Evolutionary conservation across 2,113 vertebrate species (phyloP).

Genomic region (Sitta europaea): DNA sequence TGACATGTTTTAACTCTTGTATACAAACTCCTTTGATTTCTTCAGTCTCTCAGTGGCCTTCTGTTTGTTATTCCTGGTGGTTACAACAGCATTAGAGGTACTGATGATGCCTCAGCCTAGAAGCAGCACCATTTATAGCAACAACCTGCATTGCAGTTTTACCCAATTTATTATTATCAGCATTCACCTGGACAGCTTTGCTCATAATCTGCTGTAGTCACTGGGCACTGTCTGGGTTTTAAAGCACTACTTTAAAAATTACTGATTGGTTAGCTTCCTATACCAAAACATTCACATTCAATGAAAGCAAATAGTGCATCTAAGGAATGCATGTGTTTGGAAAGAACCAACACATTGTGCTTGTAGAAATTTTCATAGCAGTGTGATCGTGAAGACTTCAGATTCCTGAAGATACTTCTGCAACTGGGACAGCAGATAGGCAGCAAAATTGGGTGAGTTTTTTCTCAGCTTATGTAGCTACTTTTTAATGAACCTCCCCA

Average conservation of each 20-base stretch:
- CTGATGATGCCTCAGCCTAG: not conserved
- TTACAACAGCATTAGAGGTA: not conserved
- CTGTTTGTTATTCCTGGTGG: not conserved
- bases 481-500: not conserved
- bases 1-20: not conserved
- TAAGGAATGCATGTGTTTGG: not conserved
- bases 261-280: not conserved
- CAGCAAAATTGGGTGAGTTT: not conserved
- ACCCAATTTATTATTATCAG: not conserved
- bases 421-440: not conserved
- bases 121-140: not conserved
- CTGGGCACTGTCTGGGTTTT: not conserved
- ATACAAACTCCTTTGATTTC: not conserved
- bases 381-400: not conserved
- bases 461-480: not conserved
- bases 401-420: not conserved
- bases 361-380: not conserved
- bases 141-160: not conserved
- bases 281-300: not conserved
- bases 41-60: not conserved
- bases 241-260: not conserved
- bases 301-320: not conserved
- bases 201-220: not conserved
- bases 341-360: not conserved
- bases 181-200: not conserved